Percentiles rank a stretch among this genome's conserved stretches.
phyloP scores from a whole-genome alignment of 2,888 invertebrate species.

The Entomobrya multifasciata region DNA sequence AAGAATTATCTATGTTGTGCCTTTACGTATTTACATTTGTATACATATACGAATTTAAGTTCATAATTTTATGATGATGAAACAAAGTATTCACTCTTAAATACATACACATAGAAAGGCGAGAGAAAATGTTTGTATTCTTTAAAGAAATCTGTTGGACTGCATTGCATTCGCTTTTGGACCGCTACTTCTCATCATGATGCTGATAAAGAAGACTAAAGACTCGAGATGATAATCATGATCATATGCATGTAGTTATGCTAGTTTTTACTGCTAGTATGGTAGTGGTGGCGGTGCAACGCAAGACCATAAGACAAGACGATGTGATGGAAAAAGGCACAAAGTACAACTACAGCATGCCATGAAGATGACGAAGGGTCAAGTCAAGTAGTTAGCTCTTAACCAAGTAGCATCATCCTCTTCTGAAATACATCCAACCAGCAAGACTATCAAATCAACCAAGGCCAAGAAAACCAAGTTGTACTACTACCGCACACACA shows the following conservation, averaged over 20 bases:
- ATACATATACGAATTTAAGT: slow-evolving; percentile 18
- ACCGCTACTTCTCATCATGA: slow-evolving; percentile 29
- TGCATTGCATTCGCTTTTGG: too few relatives aligned
- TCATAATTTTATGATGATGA: slow-evolving; percentile 13
- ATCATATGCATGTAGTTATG: background rate
- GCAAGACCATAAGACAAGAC: slow-evolving; percentile 44
- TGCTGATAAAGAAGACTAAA: too few relatives aligned
- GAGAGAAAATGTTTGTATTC: slow-evolving; percentile 25
- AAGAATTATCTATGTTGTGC: background rate
- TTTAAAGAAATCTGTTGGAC: slow-evolving; percentile 49
- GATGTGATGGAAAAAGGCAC: too few relatives aligned
- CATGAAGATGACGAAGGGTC: slow-evolving; percentile 65
- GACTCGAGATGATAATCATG: too few relatives aligned
- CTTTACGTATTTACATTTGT: background rate
- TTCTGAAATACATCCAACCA: too few relatives aligned
- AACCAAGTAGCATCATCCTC: slow-evolving; percentile 64
- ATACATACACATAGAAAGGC: background rate
- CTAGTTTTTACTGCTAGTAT: too few relatives aligned
- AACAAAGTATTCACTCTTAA: background rate
- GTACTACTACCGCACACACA: too few relatives aligned
- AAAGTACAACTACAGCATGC: too few relatives aligned
- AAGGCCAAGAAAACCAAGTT: slow-evolving; percentile 33
- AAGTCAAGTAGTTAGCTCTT: slow-evolving; percentile 72
- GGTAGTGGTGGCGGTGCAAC: too few relatives aligned
- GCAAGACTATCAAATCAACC: too few relatives aligned